Conservation (phyloP, 2,888 invertebrate species). For the Drosophila tripunctata region DNA sequence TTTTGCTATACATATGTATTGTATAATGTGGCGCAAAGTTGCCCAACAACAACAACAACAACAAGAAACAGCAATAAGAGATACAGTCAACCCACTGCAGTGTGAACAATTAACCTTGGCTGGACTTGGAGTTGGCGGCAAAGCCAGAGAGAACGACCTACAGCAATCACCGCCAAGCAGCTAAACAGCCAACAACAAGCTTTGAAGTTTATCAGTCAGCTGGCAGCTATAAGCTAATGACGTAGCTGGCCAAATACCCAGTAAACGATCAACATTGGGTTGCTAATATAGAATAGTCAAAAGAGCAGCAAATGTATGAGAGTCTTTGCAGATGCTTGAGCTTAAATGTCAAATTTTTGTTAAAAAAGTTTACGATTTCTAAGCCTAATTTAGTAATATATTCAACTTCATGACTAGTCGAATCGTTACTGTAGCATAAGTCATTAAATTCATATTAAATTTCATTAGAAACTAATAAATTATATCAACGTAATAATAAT, state of each 20-base stretch:
- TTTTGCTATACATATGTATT: slow-evolving; percentile 47
- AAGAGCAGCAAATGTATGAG: too few relatives aligned
- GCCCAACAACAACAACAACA: slow-evolving; percentile 32
- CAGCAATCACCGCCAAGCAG: slow-evolving; percentile 55
- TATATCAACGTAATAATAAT: too few relatives aligned
- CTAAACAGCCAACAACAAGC: slow-evolving; percentile 14
- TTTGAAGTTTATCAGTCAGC: slow-evolving; percentile 65
- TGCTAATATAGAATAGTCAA: too few relatives aligned
- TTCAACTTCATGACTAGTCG: too few relatives aligned
- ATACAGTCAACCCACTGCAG: slow-evolving; percentile 60
- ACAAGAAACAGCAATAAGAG: background rate
- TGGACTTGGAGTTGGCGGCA: slow-evolving; percentile 76
- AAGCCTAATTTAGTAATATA: too few relatives aligned
- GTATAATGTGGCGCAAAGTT: slow-evolving; percentile 49
- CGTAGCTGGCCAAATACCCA: slow-evolving; percentile 31
- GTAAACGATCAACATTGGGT: too few relatives aligned
- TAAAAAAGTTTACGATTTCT: too few relatives aligned
- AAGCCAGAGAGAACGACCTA: slow-evolving; percentile 67
- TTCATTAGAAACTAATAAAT: too few relatives aligned
- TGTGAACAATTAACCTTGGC: slow-evolving; percentile 75
- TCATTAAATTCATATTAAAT: too few relatives aligned
- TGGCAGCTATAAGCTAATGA: slow-evolving; percentile 27
- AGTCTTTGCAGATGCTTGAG: too few relatives aligned
- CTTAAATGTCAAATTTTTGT: too few relatives aligned
- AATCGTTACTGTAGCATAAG: too few relatives aligned